Evolutionary conservation across 2,113 vertebrate genomes (phyloP), one percentile per base, ranked within the genome.

Genomic region (Mobula hypostoma): DNA sequence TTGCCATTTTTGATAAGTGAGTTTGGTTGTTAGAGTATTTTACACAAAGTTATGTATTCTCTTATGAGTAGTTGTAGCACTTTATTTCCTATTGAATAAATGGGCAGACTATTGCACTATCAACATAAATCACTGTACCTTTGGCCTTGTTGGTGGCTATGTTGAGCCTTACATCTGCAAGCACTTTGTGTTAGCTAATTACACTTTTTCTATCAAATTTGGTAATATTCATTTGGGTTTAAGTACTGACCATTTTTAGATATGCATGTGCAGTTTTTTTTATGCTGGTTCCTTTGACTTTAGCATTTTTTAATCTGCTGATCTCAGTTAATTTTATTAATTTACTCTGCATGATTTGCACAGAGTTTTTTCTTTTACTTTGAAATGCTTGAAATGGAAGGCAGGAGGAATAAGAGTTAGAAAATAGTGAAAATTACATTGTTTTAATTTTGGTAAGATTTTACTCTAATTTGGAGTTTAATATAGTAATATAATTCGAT

Each of bases 1-100:
- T 99, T 96, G 97, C 97, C 29, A 70, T 99, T 94, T 99, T 99
- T 91, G 98, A 99, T 94, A 97, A 98, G 99, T 99, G 97, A 97
- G 98, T 95, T 7, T 15, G 68, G 68, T 11, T 70, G 68, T 12
- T 70, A 70, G 0, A 66, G 63, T 66, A 21, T 24, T 74, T 74
- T 21, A 66, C 7, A 66, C 63, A 72, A 72, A 72, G 15, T 72
- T 72, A 19, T 19, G 85, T 66, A 8, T 29, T 85, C n/a, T 36
- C 77, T 77, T 24, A 77, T 48, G 48, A 4, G 48, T 48, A 48
- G 3, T 48, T 36, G 36, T 36, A 36, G 36, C 48, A 48, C 48
- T 48, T 48, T 48, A 48, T 48, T 48, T 48, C 48, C 48, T 48
- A 32, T 82, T 82, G 32, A 48, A 48, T 48, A 36, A 36, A 48